Evolutionary conservation across 2,797 vertebrate species (phyloP), one percentile per base, ranked within the genome.

Genomic region (Sebastes itinus): DNA sequence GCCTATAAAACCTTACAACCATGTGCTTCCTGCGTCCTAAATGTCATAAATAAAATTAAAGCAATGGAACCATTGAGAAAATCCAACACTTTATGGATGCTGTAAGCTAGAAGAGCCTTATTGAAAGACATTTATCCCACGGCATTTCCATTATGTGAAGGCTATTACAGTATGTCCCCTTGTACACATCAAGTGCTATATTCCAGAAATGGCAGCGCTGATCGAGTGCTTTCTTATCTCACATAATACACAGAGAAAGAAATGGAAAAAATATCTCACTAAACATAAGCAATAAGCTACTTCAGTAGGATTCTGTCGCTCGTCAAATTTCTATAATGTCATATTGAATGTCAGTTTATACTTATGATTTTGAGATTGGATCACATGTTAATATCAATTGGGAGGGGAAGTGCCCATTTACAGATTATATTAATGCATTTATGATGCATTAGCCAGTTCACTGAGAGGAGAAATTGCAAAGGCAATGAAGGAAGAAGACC

Each of bases 151-250:
- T 86, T 70, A 85, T 54, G 9, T 69, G 42, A 73, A 74, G 2
- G 11, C 76, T 60, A 75, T 87, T 82, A 79, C 72, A 81, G 69
- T 54, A 66, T 33, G 65, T 73, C 33, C 35, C 42, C 63, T 49
- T 30, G 22, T 66, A 85, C 80, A 67, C 65, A 82, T 82, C 35
- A 63, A 71, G 54, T 42, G 54, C 70, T 67, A 33, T 46, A 52
- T 71, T 71, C 25, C 65, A 78, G 25, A 74, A 74, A 59, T 70
- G 55, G 61, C 80, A 78, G 62, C 52, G 18, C 33, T 75, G 74
- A 87, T 52, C 55, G 68, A 87, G 42, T n/a, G 77, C 64, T 83
- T 88, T 81, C 72, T 82, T 82, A 85, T 88, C 80, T 81, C 2
- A 14, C 20, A 35, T 35, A 67, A 76, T 22, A 78, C 77, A 76